Evolutionary conservation across 30 jellyfish, hydroid and myxozoan species (phyloP).

Genomic region (Haliclystus octoradiatus): DNA sequence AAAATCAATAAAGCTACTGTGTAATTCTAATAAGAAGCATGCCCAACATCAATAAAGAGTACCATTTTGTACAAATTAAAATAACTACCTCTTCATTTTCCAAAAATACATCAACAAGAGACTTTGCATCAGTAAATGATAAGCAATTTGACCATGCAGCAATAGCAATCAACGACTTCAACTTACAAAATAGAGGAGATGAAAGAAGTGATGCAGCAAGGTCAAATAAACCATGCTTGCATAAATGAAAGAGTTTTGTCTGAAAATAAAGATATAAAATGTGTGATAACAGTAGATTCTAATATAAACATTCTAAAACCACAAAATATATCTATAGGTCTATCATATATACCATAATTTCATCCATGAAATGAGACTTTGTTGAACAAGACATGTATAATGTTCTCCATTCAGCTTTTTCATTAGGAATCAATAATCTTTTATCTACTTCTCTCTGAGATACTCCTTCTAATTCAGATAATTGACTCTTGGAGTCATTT

Average conservation of each 20-base stretch:
- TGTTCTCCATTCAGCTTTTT: no score
- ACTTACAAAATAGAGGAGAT: constrained; percentile 27
- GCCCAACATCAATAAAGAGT: neutral
- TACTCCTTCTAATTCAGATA: no score
- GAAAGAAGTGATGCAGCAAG: constrained; percentile 17
- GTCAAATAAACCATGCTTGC: constrained; percentile 1
- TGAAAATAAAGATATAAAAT: constrained; percentile 7
- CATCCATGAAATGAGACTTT: no score
- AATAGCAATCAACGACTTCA: constrained; percentile 49
- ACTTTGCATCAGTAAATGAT: constrained; percentile 32
- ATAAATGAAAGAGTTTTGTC: constrained; percentile 47
- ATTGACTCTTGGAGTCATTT: no score
- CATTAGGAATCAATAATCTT: no score
- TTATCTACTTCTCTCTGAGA: no score
- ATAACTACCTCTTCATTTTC: constrained; percentile 4
- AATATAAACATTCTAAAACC: no score
- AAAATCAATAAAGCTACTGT: neutral
- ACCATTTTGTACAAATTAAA: neutral
- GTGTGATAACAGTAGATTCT: no score
- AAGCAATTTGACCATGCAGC: constrained; percentile 62
- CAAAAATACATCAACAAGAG: constrained; percentile 19
- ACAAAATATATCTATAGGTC: no score
- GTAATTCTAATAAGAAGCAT: neutral
- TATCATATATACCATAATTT: no score
- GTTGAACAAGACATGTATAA: no score